Percentiles rank a stretch among this genome's conserved stretches.
phyloP scores from a whole-genome alignment of 2,113 vertebrate species.

The Nothocercus nigrocapillus region DNA sequence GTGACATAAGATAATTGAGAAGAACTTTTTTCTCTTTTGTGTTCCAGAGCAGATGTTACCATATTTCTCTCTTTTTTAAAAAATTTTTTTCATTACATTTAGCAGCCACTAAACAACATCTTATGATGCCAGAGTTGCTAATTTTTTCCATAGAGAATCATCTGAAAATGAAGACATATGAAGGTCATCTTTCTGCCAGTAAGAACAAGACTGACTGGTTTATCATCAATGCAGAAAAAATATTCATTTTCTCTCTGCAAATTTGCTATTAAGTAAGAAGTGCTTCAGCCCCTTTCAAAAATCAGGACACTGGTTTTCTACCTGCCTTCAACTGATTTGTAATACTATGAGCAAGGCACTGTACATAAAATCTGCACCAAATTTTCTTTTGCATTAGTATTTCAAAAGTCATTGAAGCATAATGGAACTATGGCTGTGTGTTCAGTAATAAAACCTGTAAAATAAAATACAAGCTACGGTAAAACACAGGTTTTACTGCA shows the following conservation, averaged over 20 bases:
- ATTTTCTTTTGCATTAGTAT: not conserved
- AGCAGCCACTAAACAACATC: not conserved
- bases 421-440: not conserved
- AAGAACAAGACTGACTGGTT: not conserved
- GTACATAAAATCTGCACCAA: rapidly evolving
- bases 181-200: not conserved
- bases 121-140: not conserved
- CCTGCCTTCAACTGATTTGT: not conserved
- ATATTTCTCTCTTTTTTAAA: not conserved
- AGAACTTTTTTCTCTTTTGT: not conserved
- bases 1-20: not conserved
- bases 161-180: not conserved
- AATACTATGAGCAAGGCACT: not conserved
- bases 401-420: not conserved
- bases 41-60: not conserved
- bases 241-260: not conserved
- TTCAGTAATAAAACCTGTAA: not conserved
- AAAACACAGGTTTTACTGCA: not conserved
- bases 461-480: not conserved
- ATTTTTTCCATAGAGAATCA: not conserved
- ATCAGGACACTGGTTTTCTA: not conserved
- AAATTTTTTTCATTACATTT: not conserved
- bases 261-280: not conserved
- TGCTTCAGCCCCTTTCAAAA: not conserved
- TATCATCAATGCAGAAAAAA: not conserved